Conservation (phyloP, 2,888 invertebrate species). For the Oxycera nigricornis region DNA sequence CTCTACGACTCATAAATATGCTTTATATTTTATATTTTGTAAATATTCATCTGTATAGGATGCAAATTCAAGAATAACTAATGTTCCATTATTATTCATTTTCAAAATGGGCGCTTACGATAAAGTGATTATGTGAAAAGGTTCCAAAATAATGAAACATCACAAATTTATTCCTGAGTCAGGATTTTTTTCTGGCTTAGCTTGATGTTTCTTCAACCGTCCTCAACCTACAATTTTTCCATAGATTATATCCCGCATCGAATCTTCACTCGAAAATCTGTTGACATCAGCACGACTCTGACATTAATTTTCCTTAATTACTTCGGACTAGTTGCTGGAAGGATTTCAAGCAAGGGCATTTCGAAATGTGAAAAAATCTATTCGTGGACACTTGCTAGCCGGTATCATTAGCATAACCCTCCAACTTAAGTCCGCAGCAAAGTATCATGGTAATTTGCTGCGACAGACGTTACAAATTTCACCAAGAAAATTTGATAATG, state of each 20-base stretch:
- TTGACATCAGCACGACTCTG: conserved; percentile 36
- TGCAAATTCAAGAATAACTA: too few relatives aligned
- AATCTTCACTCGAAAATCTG: conserved; percentile 26
- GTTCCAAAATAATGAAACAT: too few relatives aligned
- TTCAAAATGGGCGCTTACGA: too few relatives aligned
- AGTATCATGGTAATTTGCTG: conserved; percentile 6
- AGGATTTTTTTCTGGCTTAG: too few relatives aligned
- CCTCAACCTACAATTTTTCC: too few relatives aligned
- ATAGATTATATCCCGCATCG: conserved; percentile 14
- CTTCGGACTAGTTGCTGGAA: neutral
- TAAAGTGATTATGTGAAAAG: too few relatives aligned
- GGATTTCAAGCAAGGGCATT: conserved; percentile 7
- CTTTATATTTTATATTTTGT: too few relatives aligned
- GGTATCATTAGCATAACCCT: conserved; percentile 16
- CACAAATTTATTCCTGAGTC: too few relatives aligned
- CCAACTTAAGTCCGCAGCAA: neutral
- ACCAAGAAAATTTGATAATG: neutral
- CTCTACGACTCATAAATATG: too few relatives aligned
- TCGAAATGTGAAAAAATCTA: neutral
- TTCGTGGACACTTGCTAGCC: neutral
- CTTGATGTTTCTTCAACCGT: too few relatives aligned
- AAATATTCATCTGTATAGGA: too few relatives aligned
- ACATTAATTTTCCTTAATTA: conserved; percentile 37
- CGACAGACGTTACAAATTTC: neutral
- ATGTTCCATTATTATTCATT: too few relatives aligned